Evolutionary conservation across 2,113 vertebrate genomes (phyloP).

Genomic region (Cavia aperea): DNA sequence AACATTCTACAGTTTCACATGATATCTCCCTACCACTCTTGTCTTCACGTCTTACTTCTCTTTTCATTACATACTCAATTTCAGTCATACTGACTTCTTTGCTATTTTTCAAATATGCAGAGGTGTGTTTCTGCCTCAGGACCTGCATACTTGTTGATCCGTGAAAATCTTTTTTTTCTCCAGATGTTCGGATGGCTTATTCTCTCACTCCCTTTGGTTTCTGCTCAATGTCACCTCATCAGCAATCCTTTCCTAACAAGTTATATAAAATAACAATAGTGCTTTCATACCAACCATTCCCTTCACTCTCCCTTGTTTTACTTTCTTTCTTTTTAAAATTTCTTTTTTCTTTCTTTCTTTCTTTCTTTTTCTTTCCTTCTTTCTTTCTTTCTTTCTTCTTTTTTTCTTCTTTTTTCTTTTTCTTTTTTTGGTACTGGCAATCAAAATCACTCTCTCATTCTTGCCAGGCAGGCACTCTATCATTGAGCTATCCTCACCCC

Average conservation of each 20-base stretch:
- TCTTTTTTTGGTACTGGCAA: no score
- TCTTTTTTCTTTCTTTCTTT: no score
- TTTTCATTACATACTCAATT: neutral
- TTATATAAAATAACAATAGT: neutral
- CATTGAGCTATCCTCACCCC: no score
- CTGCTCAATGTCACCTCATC: neutral
- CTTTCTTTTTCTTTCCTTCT: no score
- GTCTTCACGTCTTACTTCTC: neutral
- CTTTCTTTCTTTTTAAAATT: no score
- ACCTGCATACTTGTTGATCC: neutral
- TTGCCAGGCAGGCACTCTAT: no score
- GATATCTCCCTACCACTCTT: neutral
- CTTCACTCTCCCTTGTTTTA: neutral
- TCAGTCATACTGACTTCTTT: neutral
- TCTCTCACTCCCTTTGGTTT: neutral
- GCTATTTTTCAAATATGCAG: neutral
- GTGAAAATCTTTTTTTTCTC: neutral
- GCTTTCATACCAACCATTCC: neutral
- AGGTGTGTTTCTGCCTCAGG: neutral
- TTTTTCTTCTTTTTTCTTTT: no score
- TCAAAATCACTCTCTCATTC: no score
- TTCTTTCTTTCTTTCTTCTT: no score
- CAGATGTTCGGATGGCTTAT: neutral
- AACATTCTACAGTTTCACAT: neutral
- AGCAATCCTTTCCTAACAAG: neutral